A percentile compares a stretch with the other conserved stretches of the same genome.
Evolutionary conservation across 2,797 vertebrate genomes (phyloP).

Genomic region (Lateolabrax maculatus): DNA sequence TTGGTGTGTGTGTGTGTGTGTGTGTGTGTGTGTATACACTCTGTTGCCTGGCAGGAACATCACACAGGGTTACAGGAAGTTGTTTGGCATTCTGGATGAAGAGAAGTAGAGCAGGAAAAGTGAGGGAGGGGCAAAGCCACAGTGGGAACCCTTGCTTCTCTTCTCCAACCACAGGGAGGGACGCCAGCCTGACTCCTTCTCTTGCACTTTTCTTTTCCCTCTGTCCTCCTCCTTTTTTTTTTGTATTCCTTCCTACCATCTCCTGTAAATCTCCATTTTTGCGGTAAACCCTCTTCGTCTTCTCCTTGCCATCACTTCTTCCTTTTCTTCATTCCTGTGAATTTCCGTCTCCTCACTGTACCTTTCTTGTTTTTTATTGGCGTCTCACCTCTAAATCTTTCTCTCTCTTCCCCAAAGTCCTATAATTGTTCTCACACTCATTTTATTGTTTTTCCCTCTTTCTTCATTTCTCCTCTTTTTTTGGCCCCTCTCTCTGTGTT

Average conservation of each 20-base stretch:
- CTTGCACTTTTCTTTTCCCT: constrained; percentile 40
- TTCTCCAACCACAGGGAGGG: constrained; percentile 60
- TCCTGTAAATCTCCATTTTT: constrained; percentile 51
- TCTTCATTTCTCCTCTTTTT: constrained; percentile 43
- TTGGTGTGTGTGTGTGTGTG: constrained; percentile 1
- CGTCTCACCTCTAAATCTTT: constrained; percentile 49
- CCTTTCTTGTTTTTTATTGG: constrained; percentile 16
- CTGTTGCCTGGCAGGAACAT: constrained; percentile 68
- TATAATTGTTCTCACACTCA: constrained; percentile 53
- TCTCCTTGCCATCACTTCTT: constrained; percentile 8
- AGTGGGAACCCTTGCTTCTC: constrained; percentile 71
- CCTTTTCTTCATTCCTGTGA: constrained; percentile 3
- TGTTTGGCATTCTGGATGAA: constrained; percentile 69
- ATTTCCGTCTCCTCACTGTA: neutral
- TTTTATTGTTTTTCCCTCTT: constrained; percentile 58
- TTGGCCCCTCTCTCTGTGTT: constrained; percentile 39
- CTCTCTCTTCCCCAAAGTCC: constrained; percentile 7
- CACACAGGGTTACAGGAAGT: constrained; percentile 74
- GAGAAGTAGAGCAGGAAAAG: constrained; percentile 49
- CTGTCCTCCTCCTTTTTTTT: constrained; percentile 24
- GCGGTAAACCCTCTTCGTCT: constrained; percentile 23
- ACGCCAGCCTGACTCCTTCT: constrained; percentile 66
- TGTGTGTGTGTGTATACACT: constrained; percentile 11
- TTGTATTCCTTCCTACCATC: constrained; percentile 21
- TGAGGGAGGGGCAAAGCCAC: constrained; percentile 55